phyloP scores from a whole-genome alignment of 2,113 vertebrate genomes.

The Gobio gobio region DNA sequence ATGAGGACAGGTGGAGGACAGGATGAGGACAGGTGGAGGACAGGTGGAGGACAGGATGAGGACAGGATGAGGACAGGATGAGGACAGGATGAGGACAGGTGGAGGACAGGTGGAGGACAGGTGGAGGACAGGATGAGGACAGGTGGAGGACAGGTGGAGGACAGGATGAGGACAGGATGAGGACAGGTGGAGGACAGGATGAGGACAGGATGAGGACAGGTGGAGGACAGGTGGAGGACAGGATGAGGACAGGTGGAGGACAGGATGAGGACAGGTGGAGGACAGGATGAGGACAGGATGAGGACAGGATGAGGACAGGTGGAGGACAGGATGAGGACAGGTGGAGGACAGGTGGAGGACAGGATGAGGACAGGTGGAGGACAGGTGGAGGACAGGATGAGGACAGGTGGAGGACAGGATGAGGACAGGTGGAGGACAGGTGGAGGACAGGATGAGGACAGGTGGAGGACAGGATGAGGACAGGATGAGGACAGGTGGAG shows the following conservation, averaged over 20 bases:
- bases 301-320: slow-evolving; percentile 36
- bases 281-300: too few species aligned
- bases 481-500: slow-evolving; percentile 23
- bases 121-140: too few species aligned
- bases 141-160: not conserved
- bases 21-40: too few species aligned
- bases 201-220: slow-evolving; percentile 42
- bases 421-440: slow-evolving; percentile 6
- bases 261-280: slow-evolving; percentile 18
- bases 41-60: not conserved
- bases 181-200: slow-evolving; percentile 11
- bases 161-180: too few species aligned
- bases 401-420: slow-evolving; percentile 10
- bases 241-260: slow-evolving; percentile 17
- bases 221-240: not conserved
- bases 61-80: too few species aligned
- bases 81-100: slow-evolving; percentile 2
- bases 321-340: slow-evolving; percentile 15
- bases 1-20: slow-evolving; percentile 11
- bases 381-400: too few species aligned
- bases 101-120: slow-evolving; percentile 16
- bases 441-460: too few species aligned
- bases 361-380: slow-evolving; percentile 19
- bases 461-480: not conserved
- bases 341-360: not conserved